phyloP scores from a whole-genome alignment of 2,888 invertebrate genomes.

The Epicampocera succincta region DNA sequence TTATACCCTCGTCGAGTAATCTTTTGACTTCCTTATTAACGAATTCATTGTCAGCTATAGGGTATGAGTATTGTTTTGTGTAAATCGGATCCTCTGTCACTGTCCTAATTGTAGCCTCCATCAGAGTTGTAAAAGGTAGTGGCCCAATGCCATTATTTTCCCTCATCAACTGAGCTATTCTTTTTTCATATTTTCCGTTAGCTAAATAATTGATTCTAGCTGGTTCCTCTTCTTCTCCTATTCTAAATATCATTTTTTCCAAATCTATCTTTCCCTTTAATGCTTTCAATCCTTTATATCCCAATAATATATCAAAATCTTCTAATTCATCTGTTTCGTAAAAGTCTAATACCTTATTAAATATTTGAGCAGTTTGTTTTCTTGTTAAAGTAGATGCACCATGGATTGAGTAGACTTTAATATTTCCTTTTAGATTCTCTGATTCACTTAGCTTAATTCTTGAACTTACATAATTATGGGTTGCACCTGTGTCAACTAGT shows the following conservation, averaged over 20 bases:
- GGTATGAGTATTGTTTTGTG: constrained; percentile 1
- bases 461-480: not conserved
- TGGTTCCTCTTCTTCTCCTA: not conserved
- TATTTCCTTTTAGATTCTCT: not conserved
- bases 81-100: constrained; percentile 5
- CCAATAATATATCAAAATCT: not conserved
- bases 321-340: not conserved
- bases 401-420: not conserved
- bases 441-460: not conserved
- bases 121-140: constrained; percentile 5
- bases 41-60: not conserved
- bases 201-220: not conserved
- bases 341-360: not conserved
- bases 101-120: not conserved
- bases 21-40: constrained; percentile 11
- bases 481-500: not conserved
- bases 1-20: constrained; percentile 43
- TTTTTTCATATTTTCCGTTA: constrained; percentile 38
- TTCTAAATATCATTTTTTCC: not conserved
- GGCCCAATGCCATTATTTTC: constrained; percentile 7
- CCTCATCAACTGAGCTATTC: not conserved
- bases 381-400: not conserved
- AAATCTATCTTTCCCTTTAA: not conserved
- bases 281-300: not conserved
- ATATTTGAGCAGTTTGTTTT: not conserved